Percentiles rank a stretch among this genome's conserved stretches.
Conservation (phyloP, 2,113 vertebrate species). For the Myotis brandtii region DNA sequence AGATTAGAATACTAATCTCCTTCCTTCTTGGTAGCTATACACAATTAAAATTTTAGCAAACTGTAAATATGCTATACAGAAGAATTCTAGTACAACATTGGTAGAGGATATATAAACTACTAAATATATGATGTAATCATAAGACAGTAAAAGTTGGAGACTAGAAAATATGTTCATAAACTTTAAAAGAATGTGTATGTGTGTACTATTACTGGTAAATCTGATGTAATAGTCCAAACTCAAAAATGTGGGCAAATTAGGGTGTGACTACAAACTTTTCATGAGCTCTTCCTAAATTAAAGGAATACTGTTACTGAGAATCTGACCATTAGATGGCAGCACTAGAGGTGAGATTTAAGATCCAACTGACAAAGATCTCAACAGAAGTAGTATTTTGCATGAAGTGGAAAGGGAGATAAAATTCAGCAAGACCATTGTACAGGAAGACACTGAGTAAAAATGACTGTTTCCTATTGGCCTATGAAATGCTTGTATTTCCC, state of each 20-base stretch:
- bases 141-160: neutral
- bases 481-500: conserved; percentile 8
- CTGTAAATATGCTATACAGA: neutral
- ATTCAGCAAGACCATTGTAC: neutral
- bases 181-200: neutral
- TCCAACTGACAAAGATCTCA: neutral
- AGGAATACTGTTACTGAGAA: neutral
- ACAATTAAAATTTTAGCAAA: neutral
- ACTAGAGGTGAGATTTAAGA: conserved; percentile 22
- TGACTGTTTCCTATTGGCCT: neutral
- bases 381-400: neutral
- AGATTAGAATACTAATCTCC: neutral
- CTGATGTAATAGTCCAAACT: conserved; percentile 27
- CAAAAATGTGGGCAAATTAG: conserved; percentile 2
- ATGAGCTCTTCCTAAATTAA: neutral
- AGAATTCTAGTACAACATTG: neutral
- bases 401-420: neutral
- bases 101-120: neutral
- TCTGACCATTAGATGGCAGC: conserved; percentile 72
- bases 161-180: neutral
- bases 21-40: neutral
- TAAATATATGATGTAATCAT: neutral
- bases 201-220: neutral
- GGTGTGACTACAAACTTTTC: neutral
- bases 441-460: conserved; percentile 19